Base-by-base conservation (phyloP, 2,113 vertebrate species). In the Gallinago paraguaiae region DNA sequence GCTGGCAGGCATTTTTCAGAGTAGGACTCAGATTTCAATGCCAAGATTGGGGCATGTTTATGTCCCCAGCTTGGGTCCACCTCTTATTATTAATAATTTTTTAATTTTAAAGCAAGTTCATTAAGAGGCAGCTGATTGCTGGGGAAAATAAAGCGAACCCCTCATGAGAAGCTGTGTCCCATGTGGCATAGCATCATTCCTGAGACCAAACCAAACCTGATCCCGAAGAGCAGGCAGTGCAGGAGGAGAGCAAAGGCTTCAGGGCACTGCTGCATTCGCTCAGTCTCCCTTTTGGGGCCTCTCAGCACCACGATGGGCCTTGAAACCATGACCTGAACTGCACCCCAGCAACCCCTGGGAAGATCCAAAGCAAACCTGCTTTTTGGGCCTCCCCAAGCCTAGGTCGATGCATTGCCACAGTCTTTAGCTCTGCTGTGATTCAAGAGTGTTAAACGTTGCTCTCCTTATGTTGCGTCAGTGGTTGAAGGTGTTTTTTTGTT, bases 381-480 rank as follows among this genome's bases (percentile, higher is more conserved):
- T 70, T 88, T 56, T 46, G 67, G 37, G 37, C 20, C 30, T 41
- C 72, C 63, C 46, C 39, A 22, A 11, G 3, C 27, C 25, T 2
- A 17, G 41, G 27, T 0, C 13, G 35, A 31, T 64, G 39, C 3
- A 0, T 16, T 78, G 56, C 51, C 76, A 19, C 17, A 7, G 53
- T 7, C 45, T 69, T 37, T n/a, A 64, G 33, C 45, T 63, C 39
- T 56, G 68, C 10, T 54, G 37, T 25, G 64, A 24, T 0, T 0
- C 33, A 18, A 8, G 30, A 45, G 33, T 8, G 43, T 45, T 43
- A 59, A 37, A n/a, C 1, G 0, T 37, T 24, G 17, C 78, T 37
- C 70, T 46, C 82, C n/a, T 39, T 12, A 5, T 1, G 4, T 23
- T 0, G 0, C 45, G 31, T 50, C 39, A 14, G 30, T 76, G 78